A percentile compares a stretch with the other conserved stretches of the same genome.
Conservation (phyloP, 2,113 vertebrate species). For the Philantomba maxwellii region DNA sequence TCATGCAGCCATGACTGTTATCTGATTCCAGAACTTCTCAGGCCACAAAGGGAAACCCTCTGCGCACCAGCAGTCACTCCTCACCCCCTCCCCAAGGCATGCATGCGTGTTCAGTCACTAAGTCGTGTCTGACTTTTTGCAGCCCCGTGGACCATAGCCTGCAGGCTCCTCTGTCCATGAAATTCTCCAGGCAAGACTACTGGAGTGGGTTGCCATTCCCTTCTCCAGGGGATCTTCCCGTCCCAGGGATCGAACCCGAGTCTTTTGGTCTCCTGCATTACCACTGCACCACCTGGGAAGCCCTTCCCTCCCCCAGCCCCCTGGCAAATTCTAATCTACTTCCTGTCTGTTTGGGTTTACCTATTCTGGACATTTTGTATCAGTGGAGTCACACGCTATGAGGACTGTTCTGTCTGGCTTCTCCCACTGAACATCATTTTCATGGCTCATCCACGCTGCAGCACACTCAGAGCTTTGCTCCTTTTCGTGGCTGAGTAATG, state of each 20-base stretch:
- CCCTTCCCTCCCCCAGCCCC: neutral
- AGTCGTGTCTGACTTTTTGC: neutral
- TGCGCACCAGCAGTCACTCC: neutral
- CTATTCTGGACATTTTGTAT: fast-evolving
- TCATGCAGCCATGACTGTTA: fast-evolving
- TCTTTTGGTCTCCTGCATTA: neutral
- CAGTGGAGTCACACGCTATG: fast-evolving
- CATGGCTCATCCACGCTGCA: fast-evolving
- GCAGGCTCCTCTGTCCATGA: neutral
- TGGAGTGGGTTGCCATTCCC: neutral
- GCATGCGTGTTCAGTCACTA: neutral
- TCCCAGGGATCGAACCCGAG: neutral
- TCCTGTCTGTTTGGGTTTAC: neutral
- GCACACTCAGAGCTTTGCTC: fast-evolving
- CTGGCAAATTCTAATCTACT: neutral
- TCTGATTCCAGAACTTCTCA: neutral
- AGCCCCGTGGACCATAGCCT: neutral
- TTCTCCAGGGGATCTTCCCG: neutral
- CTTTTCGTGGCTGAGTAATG: fast-evolving
- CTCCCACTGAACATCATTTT: neutral
- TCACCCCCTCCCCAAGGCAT: neutral
- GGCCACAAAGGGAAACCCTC: neutral
- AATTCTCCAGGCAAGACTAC: neutral
- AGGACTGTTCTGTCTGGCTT: neutral
- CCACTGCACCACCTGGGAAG: neutral